Base-by-base conservation (phyloP, 2,797 vertebrate genomes). In the Pogoniulus pusillus region DNA sequence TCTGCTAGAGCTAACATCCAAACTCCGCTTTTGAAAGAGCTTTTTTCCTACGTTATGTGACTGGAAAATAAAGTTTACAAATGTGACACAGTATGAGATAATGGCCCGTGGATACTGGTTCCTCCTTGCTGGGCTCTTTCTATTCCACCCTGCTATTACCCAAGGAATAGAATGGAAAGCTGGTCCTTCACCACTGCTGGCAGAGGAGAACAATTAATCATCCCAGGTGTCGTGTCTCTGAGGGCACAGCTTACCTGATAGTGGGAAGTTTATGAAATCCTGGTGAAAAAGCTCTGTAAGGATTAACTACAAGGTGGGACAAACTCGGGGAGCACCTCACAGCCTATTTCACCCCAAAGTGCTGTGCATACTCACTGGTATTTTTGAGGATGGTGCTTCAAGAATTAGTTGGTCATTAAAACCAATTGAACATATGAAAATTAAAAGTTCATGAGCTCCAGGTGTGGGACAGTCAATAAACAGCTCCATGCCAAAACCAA, bases 41-140 rank as follows among this genome's bases (percentile, higher is more conserved):
- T 77, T 68, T 66, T 76, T 76, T 69, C 26, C 74, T 64, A 39
- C 35, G 19, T 49, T 34, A 32, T 55, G 57, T 30, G 54, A 19
- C 51, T 62, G 41, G 55, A 93, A 93, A 95, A 77, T 27, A 73
- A 95, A 94, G 78, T 91, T 88, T 74, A 58, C 45, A n/a, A 27
- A 59, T 15, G 55, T 58, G 54, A 24, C 55, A 79, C 5, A 2
- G 51, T 27, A 18, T 9, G 65, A 85, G 49, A 43, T 3, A 14
- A 27, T 18, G 49, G 71, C 55, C 41, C 5, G 1, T 43, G 54
- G 65, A 26, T 35, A 22, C 18, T 70, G 57, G 27, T 55, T 47
- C 43, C 20, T 57, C 17, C 16, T 62, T 63, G 8, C 59, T 41
- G n/a, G 29, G 60, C 37, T 91, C 39, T 12, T 87, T 41, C 69